Evolutionary conservation across 1,140 invertebrate species (phyloP).

Genomic region (Leucophenga varia): DNA sequence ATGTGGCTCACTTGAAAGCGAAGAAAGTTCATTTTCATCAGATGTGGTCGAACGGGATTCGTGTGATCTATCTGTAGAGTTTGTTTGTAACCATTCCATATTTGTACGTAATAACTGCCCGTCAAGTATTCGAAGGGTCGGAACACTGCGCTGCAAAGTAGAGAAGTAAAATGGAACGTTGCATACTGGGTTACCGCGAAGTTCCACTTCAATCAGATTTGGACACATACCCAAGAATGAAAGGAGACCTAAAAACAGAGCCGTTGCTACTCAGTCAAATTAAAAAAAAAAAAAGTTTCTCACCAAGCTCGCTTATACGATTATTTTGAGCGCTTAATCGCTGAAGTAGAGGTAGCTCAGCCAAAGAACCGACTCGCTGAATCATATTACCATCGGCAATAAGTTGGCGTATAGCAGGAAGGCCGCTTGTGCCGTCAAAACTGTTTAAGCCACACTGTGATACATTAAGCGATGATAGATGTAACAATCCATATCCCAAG

Average conservation of each 20-base stretch:
- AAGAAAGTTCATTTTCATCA: slow-evolving; percentile 26
- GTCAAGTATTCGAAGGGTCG: slow-evolving; percentile 56
- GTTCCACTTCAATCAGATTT: slow-evolving; percentile 51
- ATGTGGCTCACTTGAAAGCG: slow-evolving; percentile 31
- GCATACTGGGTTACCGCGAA: slow-evolving; percentile 57
- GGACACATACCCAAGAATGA: slow-evolving; percentile 57
- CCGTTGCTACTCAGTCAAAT: too few relatives aligned
- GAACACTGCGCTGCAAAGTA: slow-evolving; percentile 49
- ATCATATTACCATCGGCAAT: slow-evolving; percentile 65
- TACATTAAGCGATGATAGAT: slow-evolving; percentile 64
- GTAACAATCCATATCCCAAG: slow-evolving; percentile 65
- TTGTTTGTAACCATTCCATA: neutral
- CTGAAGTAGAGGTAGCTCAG: slow-evolving; percentile 43
- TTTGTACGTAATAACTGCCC: slow-evolving; percentile 33
- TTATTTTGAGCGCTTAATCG: slow-evolving; percentile 46
- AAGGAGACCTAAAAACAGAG: too few relatives aligned
- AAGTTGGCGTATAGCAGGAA: slow-evolving; percentile 63
- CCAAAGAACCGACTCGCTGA: slow-evolving; percentile 61
- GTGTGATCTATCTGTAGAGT: neutral
- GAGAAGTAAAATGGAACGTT: slow-evolving; percentile 45
- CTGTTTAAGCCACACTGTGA: slow-evolving; percentile 65
- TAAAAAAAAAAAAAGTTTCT: too few relatives aligned
- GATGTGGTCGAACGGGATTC: neutral
- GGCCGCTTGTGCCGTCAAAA: slow-evolving; percentile 66
- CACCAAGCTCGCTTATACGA: slow-evolving; percentile 55